Evolutionary conservation across 2,888 invertebrate genomes (phyloP).

Genomic region (Amiota communis): DNA sequence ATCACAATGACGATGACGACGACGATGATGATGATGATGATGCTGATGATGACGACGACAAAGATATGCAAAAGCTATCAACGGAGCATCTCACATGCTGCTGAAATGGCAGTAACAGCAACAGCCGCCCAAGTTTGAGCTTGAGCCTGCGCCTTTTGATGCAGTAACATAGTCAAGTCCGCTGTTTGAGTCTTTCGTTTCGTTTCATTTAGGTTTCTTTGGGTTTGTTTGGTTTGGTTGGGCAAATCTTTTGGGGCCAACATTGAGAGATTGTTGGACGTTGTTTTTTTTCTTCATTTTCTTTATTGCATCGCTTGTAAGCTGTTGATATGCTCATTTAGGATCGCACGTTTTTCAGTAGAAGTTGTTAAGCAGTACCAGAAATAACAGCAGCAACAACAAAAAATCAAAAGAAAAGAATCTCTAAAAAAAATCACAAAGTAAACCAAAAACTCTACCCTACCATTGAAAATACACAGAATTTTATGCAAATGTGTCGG

Average conservation of each 20-base stretch:
- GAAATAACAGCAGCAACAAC: constrained; percentile 1
- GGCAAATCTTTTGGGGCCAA: background rate
- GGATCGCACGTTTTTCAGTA: constrained; percentile 67
- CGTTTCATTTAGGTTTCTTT: constrained; percentile 32
- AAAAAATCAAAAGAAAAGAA: constrained; percentile 9
- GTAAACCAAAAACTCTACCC: background rate
- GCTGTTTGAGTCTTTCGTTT: constrained; percentile 56
- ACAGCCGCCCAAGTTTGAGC: constrained; percentile 24
- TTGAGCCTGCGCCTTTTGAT: constrained; percentile 17
- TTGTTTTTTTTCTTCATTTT: constrained; percentile 32
- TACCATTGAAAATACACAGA: constrained; percentile 36
- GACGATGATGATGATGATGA: constrained; percentile 33
- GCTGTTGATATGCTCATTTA: constrained; percentile 67
- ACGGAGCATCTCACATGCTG: constrained; percentile 54
- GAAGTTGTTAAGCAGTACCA: constrained; percentile 59
- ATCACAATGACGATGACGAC: constrained; percentile 34
- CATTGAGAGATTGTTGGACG: constrained; percentile 25
- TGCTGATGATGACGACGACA: constrained; percentile 43
- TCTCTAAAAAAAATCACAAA: constrained; percentile 8
- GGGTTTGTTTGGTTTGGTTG: too few species aligned
- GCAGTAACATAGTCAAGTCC: constrained; percentile 42
- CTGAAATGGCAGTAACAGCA: constrained; percentile 19
- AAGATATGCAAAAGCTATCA: constrained; percentile 66
- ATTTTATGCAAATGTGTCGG: constrained; percentile 52
- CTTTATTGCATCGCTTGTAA: constrained; percentile 50